phyloP scores from a whole-genome alignment of 2,888 invertebrate genomes.

The Omphaloscelis lunosa region DNA sequence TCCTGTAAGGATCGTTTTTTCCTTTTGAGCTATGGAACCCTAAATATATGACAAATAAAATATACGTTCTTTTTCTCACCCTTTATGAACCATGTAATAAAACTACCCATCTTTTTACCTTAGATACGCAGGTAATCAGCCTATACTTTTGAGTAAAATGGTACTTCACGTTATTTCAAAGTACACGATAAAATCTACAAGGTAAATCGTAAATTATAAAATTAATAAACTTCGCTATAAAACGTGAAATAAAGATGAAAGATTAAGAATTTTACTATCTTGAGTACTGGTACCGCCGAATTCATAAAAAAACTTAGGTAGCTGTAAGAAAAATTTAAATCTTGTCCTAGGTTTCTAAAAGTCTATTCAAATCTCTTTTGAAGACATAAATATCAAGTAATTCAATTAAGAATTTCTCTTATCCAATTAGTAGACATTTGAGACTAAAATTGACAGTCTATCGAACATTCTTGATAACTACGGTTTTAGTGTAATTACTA shows the following conservation, averaged over 20 bases:
- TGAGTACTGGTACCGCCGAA: background rate
- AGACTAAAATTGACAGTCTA: background rate
- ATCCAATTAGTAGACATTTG: background rate
- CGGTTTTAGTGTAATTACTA: too few relatives aligned
- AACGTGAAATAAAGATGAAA: slow-evolving; percentile 35
- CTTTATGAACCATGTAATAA: background rate
- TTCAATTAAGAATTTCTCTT: background rate
- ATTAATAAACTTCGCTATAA: slow-evolving; percentile 50
- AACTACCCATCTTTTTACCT: background rate
- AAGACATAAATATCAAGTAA: background rate
- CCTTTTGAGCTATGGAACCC: too few relatives aligned
- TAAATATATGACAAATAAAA: slow-evolving; percentile 1
- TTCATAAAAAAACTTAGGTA: background rate
- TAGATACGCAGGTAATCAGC: slow-evolving; percentile 1
- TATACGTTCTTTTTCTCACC: background rate
- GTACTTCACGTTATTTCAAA: slow-evolving; percentile 23
- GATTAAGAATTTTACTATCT: slow-evolving; percentile 36
- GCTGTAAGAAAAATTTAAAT: background rate
- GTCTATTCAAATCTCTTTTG: background rate
- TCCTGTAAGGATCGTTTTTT: too few relatives aligned
- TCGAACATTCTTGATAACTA: too few relatives aligned
- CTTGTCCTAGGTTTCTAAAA: background rate
- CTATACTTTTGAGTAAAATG: slow-evolving; percentile 11
- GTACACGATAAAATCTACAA: slow-evolving; percentile 46
- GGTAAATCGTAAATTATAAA: slow-evolving; percentile 52